Percentiles rank a stretch among this genome's conserved stretches.
Evolutionary conservation across 2,797 vertebrate genomes (phyloP).

Genomic region (Myiothlypis chrysogaster): DNA sequence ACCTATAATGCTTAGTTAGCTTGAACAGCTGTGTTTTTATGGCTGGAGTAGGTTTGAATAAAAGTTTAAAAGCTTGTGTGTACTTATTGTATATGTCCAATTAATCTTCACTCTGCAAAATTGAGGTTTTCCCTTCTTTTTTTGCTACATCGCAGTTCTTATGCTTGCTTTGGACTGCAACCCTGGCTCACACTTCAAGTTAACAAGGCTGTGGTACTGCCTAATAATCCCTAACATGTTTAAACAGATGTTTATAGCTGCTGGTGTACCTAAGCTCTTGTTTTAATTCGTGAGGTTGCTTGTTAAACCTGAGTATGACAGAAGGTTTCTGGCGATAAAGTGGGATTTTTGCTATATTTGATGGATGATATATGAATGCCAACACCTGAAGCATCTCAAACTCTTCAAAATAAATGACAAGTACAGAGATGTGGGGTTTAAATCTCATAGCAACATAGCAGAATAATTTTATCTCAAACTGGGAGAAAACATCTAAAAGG

Average conservation of each 20-base stretch:
- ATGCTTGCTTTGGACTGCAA: conserved; percentile 58
- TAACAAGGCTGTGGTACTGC: conserved; percentile 42
- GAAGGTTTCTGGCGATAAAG: background rate
- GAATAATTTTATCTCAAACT: background rate
- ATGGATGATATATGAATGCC: background rate
- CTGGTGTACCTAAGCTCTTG: conserved; percentile 8
- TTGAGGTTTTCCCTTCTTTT: background rate
- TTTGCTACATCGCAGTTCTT: conserved; percentile 8
- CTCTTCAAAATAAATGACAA: background rate
- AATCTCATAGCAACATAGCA: background rate
- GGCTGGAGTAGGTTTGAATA: conserved; percentile 21
- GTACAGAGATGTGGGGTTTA: background rate
- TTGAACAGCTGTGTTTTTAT: conserved; percentile 60
- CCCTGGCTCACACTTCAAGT: conserved; percentile 47
- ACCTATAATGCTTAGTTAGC: conserved; percentile 53
- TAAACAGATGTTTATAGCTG: conserved; percentile 62
- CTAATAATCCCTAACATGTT: conserved; percentile 55
- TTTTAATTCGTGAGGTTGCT: conserved; percentile 30
- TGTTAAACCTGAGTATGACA: conserved; percentile 37
- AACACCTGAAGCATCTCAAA: background rate
- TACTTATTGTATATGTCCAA: conserved; percentile 27
- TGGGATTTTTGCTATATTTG: background rate
- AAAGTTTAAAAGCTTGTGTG: conserved; percentile 26
- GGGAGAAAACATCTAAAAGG: background rate
- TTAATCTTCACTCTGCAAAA: conserved; percentile 41